Conservation (phyloP, 1,140 invertebrate species). For the Gryllus bimaculatus region DNA sequence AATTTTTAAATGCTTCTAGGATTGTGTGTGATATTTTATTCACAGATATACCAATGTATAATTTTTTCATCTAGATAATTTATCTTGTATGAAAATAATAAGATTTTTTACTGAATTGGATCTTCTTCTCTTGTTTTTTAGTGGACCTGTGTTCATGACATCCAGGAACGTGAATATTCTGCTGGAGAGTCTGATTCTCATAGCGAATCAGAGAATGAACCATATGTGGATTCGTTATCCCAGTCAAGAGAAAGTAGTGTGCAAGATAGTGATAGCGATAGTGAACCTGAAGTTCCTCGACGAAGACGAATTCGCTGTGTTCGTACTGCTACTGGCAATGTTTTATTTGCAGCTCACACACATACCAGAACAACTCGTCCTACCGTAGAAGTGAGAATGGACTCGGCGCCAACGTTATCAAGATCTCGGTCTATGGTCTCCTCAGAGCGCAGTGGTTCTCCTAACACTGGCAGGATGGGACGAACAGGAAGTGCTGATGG, state of each 20-base stretch:
- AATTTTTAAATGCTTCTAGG: too few species aligned
- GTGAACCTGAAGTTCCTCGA: constrained; percentile 9
- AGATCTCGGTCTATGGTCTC: neutral
- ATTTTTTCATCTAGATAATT: too few species aligned
- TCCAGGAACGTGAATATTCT: constrained; percentile 52
- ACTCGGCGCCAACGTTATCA: neutral
- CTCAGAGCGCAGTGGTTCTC: constrained; percentile 6
- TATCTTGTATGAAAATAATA: neutral
- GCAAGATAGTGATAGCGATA: constrained; percentile 12
- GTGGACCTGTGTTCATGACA: constrained; percentile 91
- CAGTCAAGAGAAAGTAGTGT: neutral
- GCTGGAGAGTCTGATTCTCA: constrained; percentile 9
- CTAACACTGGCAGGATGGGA: neutral
- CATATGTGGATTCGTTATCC: neutral
- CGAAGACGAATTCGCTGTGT: neutral
- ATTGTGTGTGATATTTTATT: too few species aligned
- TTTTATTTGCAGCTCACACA: constrained; percentile 7
- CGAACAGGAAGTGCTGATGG: neutral
- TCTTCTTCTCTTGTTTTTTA: constrained; percentile 31
- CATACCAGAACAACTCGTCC: neutral
- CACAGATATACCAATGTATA: too few species aligned
- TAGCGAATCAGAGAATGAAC: neutral
- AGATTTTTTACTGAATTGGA: constrained; percentile 6
- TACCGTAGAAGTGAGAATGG: constrained; percentile 11
- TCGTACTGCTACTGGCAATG: neutral